These are phyloP conservation scores for Atractosteus spatula DNA, from an alignment of 2,113 vertebrate species.

Conservation along the genomic window DNA sequence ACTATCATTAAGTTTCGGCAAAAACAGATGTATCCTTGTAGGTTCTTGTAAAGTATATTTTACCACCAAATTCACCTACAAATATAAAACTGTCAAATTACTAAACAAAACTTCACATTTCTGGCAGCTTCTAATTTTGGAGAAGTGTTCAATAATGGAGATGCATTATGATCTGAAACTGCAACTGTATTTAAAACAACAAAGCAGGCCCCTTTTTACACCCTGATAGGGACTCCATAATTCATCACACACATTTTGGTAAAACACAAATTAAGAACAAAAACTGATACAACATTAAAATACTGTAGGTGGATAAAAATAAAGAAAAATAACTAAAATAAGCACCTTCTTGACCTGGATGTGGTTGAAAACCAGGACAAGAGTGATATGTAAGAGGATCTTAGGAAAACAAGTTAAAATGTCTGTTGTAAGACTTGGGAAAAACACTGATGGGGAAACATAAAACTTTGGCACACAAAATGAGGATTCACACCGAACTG, in stretches of 20 bases:
- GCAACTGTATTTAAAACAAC: neutral
- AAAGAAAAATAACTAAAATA: neutral
- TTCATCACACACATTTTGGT: neutral
- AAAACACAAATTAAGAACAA: neutral
- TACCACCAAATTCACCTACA: too few relatives aligned
- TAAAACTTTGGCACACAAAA: slow-evolving; percentile 66
- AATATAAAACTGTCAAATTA: too few relatives aligned
- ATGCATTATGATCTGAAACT: neutral
- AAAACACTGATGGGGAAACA: slow-evolving; percentile 30
- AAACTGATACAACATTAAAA: neutral
- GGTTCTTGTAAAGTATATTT: too few relatives aligned
- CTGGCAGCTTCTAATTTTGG: neutral
- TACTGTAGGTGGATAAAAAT: neutral
- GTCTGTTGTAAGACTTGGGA: neutral
- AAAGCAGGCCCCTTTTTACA: neutral
- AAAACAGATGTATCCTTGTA: too few relatives aligned
- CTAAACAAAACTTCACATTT: neutral
- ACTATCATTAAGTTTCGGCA: too few relatives aligned
- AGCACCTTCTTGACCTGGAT: slow-evolving; percentile 15
- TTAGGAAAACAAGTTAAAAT: slow-evolving; percentile 22
- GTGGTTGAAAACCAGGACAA: slow-evolving; percentile 18
- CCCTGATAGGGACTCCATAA: neutral
- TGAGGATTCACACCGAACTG: slow-evolving; percentile 40
- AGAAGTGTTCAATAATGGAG: neutral
- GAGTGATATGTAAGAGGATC: slow-evolving; percentile 15